phyloP scores from a whole-genome alignment of 2,888 invertebrate genomes.

The Ochropleura leucogaster region DNA sequence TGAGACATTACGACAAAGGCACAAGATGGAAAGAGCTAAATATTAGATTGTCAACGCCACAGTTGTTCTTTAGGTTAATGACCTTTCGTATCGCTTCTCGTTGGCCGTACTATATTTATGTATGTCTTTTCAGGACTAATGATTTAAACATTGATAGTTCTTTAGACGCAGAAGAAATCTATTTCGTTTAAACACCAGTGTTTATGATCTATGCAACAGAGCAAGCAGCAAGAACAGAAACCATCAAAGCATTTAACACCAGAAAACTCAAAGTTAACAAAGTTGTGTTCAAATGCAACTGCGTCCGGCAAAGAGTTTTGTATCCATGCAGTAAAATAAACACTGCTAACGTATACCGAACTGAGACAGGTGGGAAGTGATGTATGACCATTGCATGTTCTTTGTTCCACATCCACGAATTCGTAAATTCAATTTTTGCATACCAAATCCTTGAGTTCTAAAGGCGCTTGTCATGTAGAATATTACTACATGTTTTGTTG shows the following conservation, averaged over 20 bases:
- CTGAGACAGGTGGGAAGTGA: conserved; percentile 75
- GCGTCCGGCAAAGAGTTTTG: conserved; percentile 62
- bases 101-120: too few species aligned
- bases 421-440: conserved; percentile 66
- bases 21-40: too few species aligned
- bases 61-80: too few species aligned
- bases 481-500: conserved; percentile 29
- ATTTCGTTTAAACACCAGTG: not conserved
- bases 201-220: conserved; percentile 6
- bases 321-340: conserved; percentile 69
- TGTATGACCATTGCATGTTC: conserved; percentile 73
- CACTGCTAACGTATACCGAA: conserved; percentile 46
- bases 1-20: too few species aligned
- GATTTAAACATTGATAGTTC: too few species aligned
- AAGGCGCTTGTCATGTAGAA: conserved; percentile 30
- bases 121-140: too few species aligned
- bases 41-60: too few species aligned
- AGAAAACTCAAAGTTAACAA: conserved; percentile 18
- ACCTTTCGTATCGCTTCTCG: too few species aligned
- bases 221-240: too few species aligned
- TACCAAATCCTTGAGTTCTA: conserved; percentile 37
- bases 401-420: conserved; percentile 65
- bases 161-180: not conserved
- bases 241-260: conserved; percentile 4
- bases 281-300: conserved; percentile 26